These are phyloP conservation scores for Drosophila obscura DNA, from an alignment of 1,140 invertebrate species.

Conservation along the genomic window DNA sequence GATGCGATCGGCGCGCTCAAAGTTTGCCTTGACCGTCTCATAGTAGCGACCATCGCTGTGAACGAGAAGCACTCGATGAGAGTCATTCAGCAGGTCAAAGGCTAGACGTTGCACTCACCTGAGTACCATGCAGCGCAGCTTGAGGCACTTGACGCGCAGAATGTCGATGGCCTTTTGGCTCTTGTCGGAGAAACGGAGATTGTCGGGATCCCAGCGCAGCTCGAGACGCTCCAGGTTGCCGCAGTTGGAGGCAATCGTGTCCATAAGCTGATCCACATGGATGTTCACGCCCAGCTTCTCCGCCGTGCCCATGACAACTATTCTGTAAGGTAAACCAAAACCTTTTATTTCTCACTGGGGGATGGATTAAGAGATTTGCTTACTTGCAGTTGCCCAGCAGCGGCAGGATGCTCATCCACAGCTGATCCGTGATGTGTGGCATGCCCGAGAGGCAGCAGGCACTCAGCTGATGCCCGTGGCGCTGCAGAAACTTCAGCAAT, in stretches of 20 bases:
- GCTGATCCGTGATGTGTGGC: constrained; percentile 98
- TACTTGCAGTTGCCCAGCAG: constrained; percentile 95
- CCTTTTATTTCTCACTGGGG: no score
- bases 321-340: constrained; percentile 86
- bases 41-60: constrained; percentile 98
- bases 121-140: constrained; percentile 92
- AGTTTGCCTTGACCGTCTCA: constrained; percentile 99
- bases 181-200: constrained; percentile 99
- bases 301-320: constrained; percentile 98
- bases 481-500: constrained; percentile 94
- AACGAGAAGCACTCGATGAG: not conserved
- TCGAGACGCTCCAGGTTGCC: constrained; percentile 95
- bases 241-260: constrained; percentile 97
- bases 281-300: constrained; percentile 98
- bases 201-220: constrained; percentile 98
- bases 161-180: constrained; percentile 98
- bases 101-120: constrained; percentile 86
- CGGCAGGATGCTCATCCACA: constrained; percentile 96
- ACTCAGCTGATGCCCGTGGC: constrained; percentile 93
- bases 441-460: constrained; percentile 96
- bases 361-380: constrained; percentile 48
- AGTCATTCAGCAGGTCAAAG: no score
- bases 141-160: constrained; percentile 93
- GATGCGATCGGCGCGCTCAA: constrained; percentile 97
- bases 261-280: constrained; percentile 98